Conservation (phyloP, 2,113 vertebrate genomes). For the Tragelaphus strepsiceros region DNA sequence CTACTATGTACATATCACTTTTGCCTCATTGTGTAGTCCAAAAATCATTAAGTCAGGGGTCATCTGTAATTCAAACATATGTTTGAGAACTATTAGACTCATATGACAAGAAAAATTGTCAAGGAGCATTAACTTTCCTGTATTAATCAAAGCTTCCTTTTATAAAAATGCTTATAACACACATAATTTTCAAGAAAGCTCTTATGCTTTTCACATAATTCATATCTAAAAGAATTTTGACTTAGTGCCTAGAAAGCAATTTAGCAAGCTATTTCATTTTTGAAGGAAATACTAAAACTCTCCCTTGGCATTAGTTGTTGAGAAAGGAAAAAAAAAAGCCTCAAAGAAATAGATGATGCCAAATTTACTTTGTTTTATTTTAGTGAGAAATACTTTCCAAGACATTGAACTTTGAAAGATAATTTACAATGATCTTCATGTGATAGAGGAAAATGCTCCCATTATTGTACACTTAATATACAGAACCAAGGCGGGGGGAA, state of each 20-base stretch:
- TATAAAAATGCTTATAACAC: slow-evolving; percentile 26
- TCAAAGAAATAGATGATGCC: slow-evolving; percentile 58
- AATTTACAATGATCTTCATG: slow-evolving; percentile 26
- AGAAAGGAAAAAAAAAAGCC: slow-evolving; percentile 22
- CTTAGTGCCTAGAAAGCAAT: slow-evolving; percentile 72
- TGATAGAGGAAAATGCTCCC: background rate
- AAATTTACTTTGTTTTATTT: slow-evolving; percentile 34
- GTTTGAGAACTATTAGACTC: background rate
- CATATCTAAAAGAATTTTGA: slow-evolving; percentile 70
- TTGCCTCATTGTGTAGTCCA: background rate
- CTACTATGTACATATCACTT: background rate
- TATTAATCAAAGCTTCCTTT: slow-evolving; percentile 47
- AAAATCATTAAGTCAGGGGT: background rate
- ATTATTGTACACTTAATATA: background rate
- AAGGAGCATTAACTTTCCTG: background rate
- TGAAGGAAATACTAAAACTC: slow-evolving; percentile 61
- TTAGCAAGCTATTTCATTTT: slow-evolving; percentile 68
- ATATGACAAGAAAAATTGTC: slow-evolving; percentile 16
- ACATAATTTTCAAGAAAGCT: slow-evolving; percentile 61
- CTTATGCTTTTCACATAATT: slow-evolving; percentile 58
- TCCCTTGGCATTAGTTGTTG: slow-evolving; percentile 55
- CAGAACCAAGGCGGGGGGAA: background rate
- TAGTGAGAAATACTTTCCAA: slow-evolving; percentile 25
- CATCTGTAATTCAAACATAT: background rate
- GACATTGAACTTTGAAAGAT: slow-evolving; percentile 22